These are phyloP conservation scores for Zaprionus obscuricornis DNA, from an alignment of 2,888 invertebrate genomes.

Conservation along the genomic window DNA sequence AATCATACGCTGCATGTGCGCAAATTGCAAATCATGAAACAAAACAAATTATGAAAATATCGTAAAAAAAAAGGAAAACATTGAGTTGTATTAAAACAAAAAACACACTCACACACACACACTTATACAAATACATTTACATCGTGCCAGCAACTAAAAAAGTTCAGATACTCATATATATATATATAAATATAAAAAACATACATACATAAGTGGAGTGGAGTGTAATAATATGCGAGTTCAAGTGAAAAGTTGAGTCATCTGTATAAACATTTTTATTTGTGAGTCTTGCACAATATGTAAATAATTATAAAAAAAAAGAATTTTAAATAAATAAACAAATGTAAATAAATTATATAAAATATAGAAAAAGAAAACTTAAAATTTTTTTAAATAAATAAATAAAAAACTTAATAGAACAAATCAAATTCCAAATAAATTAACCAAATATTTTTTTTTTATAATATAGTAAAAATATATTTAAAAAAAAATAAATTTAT, in stretches of 20 bases:
- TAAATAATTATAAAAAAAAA: constrained; percentile 18
- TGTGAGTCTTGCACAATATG: constrained; percentile 13
- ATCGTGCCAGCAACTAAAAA: constrained; percentile 42
- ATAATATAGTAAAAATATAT: background rate
- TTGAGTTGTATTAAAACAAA: constrained; percentile 15
- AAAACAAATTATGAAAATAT: no score
- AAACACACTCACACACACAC: constrained; percentile 16
- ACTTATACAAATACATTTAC: constrained; percentile 30
- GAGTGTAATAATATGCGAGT: constrained; percentile 35
- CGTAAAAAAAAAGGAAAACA: constrained; percentile 18
- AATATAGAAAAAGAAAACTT: no score
- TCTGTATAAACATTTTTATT: constrained; percentile 18
- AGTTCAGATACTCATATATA: constrained; percentile 19
- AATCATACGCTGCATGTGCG: no score
- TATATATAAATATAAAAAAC: background rate
- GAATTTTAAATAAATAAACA: no score
- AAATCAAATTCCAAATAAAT: constrained; percentile 4
- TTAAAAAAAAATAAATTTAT: background rate
- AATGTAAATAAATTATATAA: no score
- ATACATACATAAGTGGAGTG: constrained; percentile 14
- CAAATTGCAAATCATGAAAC: no score
- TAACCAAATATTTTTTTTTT: background rate
- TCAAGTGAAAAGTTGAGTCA: constrained; percentile 52
- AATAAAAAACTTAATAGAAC: background rate
- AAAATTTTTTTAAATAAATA: background rate